phyloP scores from a whole-genome alignment of 2,113 vertebrate species.

The Dolichallabes microphthalmus region DNA sequence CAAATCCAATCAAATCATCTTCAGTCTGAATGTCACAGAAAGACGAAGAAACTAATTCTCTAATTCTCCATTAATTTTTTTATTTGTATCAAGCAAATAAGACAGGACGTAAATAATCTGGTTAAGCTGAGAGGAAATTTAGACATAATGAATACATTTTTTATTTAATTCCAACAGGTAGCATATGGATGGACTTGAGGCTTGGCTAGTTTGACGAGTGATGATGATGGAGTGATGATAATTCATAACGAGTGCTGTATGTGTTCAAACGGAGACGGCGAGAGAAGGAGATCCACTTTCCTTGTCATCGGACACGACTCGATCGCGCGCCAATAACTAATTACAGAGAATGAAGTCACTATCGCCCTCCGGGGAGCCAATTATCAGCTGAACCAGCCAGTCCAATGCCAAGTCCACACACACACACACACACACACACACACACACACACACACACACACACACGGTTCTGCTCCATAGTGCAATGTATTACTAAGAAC shows the following conservation, averaged over 20 bases:
- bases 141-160: not conserved
- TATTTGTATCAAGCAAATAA: not conserved
- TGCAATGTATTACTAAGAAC: not conserved
- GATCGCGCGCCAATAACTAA: slow-evolving; percentile 55
- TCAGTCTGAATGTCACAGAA: not conserved
- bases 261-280: slow-evolving; percentile 13
- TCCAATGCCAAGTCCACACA: not conserved
- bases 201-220: not conserved
- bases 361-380: slow-evolving; percentile 51
- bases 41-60: not conserved
- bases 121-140: not conserved
- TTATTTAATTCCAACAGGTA: not conserved
- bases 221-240: not conserved
- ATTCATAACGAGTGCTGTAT: slow-evolving; percentile 43
- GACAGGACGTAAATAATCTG: not conserved
- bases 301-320: slow-evolving; percentile 48
- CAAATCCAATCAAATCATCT: not conserved
- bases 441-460: slow-evolving; percentile 20
- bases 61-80: not conserved
- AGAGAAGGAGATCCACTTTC: slow-evolving; percentile 34
- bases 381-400: slow-evolving; percentile 42
- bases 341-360: slow-evolving; percentile 57
- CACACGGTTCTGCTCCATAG: not conserved
- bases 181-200: not conserved
- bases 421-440: slow-evolving; percentile 39